Evolutionary conservation across 2,113 vertebrate genomes (phyloP).

Genomic region (Dunckerocampus dactyliophorus): DNA sequence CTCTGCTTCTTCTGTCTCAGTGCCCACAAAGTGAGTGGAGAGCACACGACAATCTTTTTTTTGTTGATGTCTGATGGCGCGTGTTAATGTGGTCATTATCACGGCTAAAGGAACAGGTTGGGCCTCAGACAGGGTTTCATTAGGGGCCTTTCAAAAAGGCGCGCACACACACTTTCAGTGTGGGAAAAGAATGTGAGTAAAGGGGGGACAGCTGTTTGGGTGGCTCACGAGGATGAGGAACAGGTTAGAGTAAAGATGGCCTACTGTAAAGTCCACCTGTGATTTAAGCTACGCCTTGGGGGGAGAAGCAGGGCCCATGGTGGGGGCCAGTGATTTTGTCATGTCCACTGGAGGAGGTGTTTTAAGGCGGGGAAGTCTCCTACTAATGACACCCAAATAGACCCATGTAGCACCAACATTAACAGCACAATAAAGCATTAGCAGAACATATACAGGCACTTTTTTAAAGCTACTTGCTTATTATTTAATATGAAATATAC

Average conservation of each 20-base stretch:
- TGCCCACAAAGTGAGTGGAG: slow-evolving; percentile 81
- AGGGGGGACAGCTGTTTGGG: slow-evolving; percentile 91
- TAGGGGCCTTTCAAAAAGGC: slow-evolving; percentile 76
- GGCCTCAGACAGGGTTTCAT: slow-evolving; percentile 91
- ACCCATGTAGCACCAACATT: not conserved
- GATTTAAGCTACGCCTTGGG: slow-evolving; percentile 39
- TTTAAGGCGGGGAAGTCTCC: too few species aligned
- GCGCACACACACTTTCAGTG: slow-evolving; percentile 65
- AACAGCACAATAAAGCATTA: not conserved
- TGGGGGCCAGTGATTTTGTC: slow-evolving; percentile 39
- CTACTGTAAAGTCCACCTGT: slow-evolving; percentile 68
- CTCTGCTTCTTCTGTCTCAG: slow-evolving; percentile 60
- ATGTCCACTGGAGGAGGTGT: not conserved
- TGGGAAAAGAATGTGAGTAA: slow-evolving; percentile 89
- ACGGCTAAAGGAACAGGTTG: slow-evolving; percentile 92
- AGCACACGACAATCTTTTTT: slow-evolving; percentile 86
- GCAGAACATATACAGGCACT: too few species aligned
- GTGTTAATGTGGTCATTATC: slow-evolving; percentile 98
- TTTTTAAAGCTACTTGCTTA: too few species aligned
- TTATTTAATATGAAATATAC: too few species aligned
- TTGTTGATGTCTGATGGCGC: slow-evolving; percentile 93
- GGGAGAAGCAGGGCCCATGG: slow-evolving; percentile 1
- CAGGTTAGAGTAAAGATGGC: slow-evolving; percentile 51
- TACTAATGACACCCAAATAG: slow-evolving; percentile 2
- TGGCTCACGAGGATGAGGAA: slow-evolving; percentile 50